Evolutionary conservation across 2,797 vertebrate genomes (phyloP).

Genomic region (Uromys caudimaculatus): DNA sequence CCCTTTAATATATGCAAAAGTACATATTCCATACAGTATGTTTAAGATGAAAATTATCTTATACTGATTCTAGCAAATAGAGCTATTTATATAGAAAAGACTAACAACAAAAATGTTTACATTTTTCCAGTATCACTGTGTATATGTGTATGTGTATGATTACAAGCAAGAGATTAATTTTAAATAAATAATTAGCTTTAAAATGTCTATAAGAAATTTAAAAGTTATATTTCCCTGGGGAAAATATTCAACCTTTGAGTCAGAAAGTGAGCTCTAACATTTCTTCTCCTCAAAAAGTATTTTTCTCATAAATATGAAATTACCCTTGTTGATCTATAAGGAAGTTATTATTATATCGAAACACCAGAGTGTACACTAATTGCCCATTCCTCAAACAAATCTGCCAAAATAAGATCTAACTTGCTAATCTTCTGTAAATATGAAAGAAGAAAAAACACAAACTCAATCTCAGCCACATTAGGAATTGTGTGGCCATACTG

Average conservation of each 20-base stretch:
- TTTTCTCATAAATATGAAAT: conserved; percentile 53
- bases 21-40: conserved; percentile 42
- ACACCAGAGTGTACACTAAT: background rate
- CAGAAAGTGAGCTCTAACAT: background rate
- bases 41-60: background rate
- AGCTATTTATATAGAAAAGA: conserved; percentile 24
- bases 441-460: background rate
- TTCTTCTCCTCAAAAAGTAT: background rate
- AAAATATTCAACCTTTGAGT: conserved; percentile 8
- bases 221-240: conserved; percentile 18
- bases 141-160: background rate
- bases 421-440: background rate
- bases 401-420: background rate
- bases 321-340: background rate
- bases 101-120: conserved; percentile 42
- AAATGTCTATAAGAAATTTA: conserved; percentile 25
- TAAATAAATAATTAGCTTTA: conserved; percentile 53
- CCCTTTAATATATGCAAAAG: conserved; percentile 61
- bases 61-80: conserved; percentile 21
- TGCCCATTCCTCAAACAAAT: background rate
- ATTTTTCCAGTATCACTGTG: background rate
- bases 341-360: conserved; percentile 43
- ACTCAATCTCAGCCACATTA: background rate
- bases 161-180: background rate
- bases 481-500: background rate